These are phyloP conservation scores for Drosophila paulistorum DNA, from an alignment of 1,140 invertebrate genomes.

Conservation along the genomic window DNA sequence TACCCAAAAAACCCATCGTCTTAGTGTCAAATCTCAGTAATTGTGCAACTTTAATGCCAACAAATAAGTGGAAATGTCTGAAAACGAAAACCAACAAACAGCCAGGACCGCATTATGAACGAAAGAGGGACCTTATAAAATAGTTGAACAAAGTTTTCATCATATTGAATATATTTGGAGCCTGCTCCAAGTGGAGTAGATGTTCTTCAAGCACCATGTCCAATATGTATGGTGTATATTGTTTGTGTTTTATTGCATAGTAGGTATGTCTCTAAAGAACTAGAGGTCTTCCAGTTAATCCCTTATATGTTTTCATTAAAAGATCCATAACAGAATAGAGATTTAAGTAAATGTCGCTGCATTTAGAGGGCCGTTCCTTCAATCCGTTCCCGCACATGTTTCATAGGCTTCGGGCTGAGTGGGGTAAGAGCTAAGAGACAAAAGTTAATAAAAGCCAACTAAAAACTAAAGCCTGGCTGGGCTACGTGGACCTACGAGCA, in stretches of 20 bases:
- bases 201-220: too few species aligned
- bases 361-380: background rate
- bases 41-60: slow-evolving; percentile 73
- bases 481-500: slow-evolving; percentile 60
- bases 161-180: too few species aligned
- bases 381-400: background rate
- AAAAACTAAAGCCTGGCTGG: slow-evolving; percentile 73
- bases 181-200: too few species aligned
- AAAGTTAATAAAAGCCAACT: slow-evolving; percentile 80
- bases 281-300: too few species aligned
- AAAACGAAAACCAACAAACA: slow-evolving; percentile 16
- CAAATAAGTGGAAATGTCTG: slow-evolving; percentile 67
- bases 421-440: slow-evolving; percentile 39
- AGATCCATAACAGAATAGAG: too few species aligned
- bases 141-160: too few species aligned
- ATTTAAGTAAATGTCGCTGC: background rate
- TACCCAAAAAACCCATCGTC: slow-evolving; percentile 29
- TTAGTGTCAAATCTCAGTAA: slow-evolving; percentile 75
- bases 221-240: too few species aligned
- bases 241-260: too few species aligned
- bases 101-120: slow-evolving; percentile 2
- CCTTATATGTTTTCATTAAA: too few species aligned
- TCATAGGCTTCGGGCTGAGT: background rate
- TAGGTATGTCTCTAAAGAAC: too few species aligned
- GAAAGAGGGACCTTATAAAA: background rate